A percentile compares a stretch with the other conserved stretches of the same genome.
phyloP scores from a whole-genome alignment of 2,113 vertebrate genomes.

The Pogona vitticeps region DNA sequence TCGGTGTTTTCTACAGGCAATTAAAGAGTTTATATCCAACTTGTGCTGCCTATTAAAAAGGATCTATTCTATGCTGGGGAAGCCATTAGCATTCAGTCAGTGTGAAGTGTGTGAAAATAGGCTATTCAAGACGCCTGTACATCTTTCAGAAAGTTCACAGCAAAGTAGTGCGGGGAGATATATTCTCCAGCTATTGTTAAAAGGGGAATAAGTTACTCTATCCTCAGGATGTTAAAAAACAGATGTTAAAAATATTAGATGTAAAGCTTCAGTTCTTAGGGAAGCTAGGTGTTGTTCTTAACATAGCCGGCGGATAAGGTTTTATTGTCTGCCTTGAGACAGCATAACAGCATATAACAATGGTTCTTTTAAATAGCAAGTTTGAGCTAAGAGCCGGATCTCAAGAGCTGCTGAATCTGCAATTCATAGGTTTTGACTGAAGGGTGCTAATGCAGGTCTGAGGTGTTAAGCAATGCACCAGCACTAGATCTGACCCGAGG shows the following conservation, averaged over 20 bases:
- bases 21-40: conserved; percentile 70
- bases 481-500: not conserved
- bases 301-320: not conserved
- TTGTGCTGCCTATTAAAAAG: conserved; percentile 63
- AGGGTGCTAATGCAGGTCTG: not conserved
- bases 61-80: conserved; percentile 61
- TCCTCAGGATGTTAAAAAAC: conserved; percentile 53
- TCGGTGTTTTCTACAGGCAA: conserved; percentile 63
- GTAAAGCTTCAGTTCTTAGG: not conserved
- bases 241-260: conserved; percentile 55
- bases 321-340: not conserved
- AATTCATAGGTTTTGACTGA: not conserved
- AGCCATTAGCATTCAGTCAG: conserved; percentile 61
- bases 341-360: not conserved
- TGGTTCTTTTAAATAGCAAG: not conserved
- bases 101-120: conserved; percentile 60
- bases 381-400: conserved; percentile 10
- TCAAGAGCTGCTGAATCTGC: conserved; percentile 16
- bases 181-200: conserved; percentile 50
- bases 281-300: not conserved
- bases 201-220: conserved; percentile 45
- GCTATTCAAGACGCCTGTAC: conserved; percentile 46
- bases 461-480: not conserved
- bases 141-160: conserved; percentile 33
- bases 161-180: conserved; percentile 42